phyloP scores from a whole-genome alignment of 64 coral and sea anemone genomes.

The Astreopora myriophthalma region DNA sequence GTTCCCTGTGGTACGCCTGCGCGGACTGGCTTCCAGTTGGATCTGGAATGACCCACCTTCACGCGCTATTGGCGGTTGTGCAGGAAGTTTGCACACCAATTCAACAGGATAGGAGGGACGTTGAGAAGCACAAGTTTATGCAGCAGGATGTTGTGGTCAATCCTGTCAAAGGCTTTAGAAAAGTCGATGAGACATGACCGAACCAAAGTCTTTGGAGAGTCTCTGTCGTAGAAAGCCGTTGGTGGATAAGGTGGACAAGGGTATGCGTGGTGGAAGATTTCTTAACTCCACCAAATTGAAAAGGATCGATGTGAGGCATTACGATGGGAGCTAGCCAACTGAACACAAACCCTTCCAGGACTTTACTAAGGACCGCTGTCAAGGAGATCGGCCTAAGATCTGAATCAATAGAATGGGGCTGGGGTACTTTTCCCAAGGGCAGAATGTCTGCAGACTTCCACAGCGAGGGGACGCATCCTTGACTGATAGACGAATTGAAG shows the following conservation, averaged over 20 bases:
- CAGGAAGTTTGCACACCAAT: slow-evolving; percentile 50
- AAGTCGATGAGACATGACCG: slow-evolving; percentile 21
- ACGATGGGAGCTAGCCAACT: background rate
- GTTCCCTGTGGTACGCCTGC: background rate
- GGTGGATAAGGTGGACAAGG: background rate
- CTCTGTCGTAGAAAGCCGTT: background rate
- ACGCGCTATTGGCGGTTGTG: background rate
- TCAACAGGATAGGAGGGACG: background rate
- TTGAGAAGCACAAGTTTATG: no score
- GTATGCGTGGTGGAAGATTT: background rate
- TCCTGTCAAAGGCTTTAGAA: slow-evolving; percentile 37
- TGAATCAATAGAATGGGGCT: background rate
- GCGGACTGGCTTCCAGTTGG: background rate
- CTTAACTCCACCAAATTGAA: background rate
- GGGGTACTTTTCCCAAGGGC: slow-evolving; percentile 23
- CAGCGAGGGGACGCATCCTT: background rate
- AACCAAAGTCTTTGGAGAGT: background rate
- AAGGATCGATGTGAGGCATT: background rate
- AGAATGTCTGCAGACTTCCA: slow-evolving; percentile 27
- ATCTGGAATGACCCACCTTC: background rate
- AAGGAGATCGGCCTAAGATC: background rate
- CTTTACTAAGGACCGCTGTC: background rate
- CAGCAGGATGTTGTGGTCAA: slow-evolving; percentile 22
- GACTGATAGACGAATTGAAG: slow-evolving; percentile 6
- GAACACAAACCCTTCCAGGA: slow-evolving; percentile 24